These are phyloP conservation scores for Nomada lathburiana DNA, from an alignment of 2,888 invertebrate species.

Conservation along the genomic window DNA sequence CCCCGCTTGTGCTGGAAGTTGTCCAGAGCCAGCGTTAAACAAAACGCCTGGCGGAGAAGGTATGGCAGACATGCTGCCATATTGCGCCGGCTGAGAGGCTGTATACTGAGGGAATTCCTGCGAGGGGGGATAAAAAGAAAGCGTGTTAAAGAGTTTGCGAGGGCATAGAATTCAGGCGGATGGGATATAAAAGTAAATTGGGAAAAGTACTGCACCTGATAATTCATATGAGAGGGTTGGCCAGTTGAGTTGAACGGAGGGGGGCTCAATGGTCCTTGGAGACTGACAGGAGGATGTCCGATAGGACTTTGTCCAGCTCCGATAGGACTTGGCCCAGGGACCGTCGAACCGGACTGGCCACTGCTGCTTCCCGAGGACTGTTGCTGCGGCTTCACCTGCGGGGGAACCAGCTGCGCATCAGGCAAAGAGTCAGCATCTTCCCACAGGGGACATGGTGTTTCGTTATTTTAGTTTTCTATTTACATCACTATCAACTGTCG, in stretches of 20 bases:
- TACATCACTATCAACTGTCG: slow-evolving; percentile 78
- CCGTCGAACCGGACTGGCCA: slow-evolving; percentile 84
- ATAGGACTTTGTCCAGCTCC: slow-evolving; percentile 83
- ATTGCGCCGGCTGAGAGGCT: slow-evolving; percentile 86
- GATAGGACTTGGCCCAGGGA: slow-evolving; percentile 83
- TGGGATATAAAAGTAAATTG: no score
- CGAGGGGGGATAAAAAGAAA: slow-evolving; percentile 57
- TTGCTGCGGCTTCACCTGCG: slow-evolving; percentile 94
- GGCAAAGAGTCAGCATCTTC: slow-evolving; percentile 84
- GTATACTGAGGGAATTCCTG: slow-evolving; percentile 83
- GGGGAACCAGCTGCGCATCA: slow-evolving; percentile 85
- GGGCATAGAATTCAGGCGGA: slow-evolving; percentile 20
- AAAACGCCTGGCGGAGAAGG: slow-evolving; percentile 94
- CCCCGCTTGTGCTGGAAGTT: slow-evolving; percentile 88
- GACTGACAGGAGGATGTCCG: slow-evolving; percentile 88
- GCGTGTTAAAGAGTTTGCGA: background rate
- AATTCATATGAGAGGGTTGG: slow-evolving; percentile 87
- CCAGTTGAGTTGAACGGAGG: slow-evolving; percentile 86
- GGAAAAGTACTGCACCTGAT: slow-evolving; percentile 86
- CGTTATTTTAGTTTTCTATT: slow-evolving; percentile 73
- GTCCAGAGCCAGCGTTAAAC: slow-evolving; percentile 90
- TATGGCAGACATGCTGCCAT: slow-evolving; percentile 92
- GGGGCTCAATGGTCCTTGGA: slow-evolving; percentile 85
- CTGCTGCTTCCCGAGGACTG: slow-evolving; percentile 85
- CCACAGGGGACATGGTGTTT: slow-evolving; percentile 82